Evolutionary conservation across 2,888 invertebrate genomes (phyloP).

Genomic region (Dynastes tityus): DNA sequence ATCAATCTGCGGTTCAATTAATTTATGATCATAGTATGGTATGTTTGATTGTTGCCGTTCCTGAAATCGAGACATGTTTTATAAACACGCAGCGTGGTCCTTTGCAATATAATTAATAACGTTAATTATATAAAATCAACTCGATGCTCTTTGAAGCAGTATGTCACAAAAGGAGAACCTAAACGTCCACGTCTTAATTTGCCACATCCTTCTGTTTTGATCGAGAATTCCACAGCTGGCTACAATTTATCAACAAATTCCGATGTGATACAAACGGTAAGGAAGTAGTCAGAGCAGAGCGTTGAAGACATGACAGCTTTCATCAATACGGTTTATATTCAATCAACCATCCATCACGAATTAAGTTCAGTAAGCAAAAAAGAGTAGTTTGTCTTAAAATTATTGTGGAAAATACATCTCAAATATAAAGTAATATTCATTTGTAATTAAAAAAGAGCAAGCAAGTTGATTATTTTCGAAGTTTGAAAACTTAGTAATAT

Average conservation of each 20-base stretch:
- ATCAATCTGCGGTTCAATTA: constrained; percentile 27
- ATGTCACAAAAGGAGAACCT: neutral
- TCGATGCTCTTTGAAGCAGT: neutral
- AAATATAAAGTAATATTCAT: no score
- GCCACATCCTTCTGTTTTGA: constrained; percentile 21
- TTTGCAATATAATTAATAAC: constrained; percentile 3
- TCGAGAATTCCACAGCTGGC: neutral
- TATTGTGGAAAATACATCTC: no score
- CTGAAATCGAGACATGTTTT: constrained; percentile 2
- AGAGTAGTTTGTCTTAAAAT: no score
- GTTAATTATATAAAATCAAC: neutral
- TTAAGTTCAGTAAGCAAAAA: neutral
- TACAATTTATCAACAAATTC: constrained; percentile 17
- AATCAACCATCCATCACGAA: neutral
- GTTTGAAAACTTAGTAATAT: no score
- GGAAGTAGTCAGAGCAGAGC: neutral
- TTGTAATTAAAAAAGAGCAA: no score
- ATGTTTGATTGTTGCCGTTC: neutral
- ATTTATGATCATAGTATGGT: constrained; percentile 21
- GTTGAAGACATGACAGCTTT: constrained; percentile 14
- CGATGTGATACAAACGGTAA: constrained; percentile 13
- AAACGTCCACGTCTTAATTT: constrained; percentile 10
- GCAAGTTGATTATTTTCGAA: no score
- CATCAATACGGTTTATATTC: constrained; percentile 17
- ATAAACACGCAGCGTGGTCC: neutral